phyloP scores from a whole-genome alignment of 1,140 invertebrate genomes.

The Conopomorpha cramerella region DNA sequence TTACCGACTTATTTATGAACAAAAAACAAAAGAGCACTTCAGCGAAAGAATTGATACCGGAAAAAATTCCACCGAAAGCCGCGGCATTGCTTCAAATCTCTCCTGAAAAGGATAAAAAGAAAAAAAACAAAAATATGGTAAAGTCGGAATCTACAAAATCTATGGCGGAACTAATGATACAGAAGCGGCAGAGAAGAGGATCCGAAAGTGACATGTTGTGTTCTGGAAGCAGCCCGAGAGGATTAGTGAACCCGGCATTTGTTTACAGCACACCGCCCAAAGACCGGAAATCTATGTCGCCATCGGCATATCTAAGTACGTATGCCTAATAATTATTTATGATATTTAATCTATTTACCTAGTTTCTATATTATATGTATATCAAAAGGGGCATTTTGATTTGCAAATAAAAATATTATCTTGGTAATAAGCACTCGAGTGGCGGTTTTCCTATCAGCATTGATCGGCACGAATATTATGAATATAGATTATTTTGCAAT shows the following conservation, averaged over 20 bases:
- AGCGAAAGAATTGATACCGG: conserved; percentile 41
- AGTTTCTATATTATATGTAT: no score
- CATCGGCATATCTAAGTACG: conserved; percentile 43
- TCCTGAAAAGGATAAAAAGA: conserved; percentile 35
- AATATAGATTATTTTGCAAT: no score
- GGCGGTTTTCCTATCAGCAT: no score
- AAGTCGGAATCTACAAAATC: conserved; percentile 38
- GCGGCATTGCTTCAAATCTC: conserved; percentile 62
- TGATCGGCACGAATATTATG: no score
- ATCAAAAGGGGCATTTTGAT: no score
- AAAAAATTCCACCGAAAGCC: conserved; percentile 62
- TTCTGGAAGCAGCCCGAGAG: conserved; percentile 21
- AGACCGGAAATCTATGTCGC: conserved; percentile 39
- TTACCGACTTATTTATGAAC: conserved; percentile 46
- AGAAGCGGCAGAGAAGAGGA: conserved; percentile 26
- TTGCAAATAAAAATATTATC: no score
- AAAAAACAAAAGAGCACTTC: conserved; percentile 41
- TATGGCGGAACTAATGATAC: conserved; percentile 19
- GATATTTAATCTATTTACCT: no score
- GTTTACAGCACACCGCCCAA: conserved; percentile 53
- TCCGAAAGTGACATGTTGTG: conserved; percentile 37
- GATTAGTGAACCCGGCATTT: conserved; percentile 44
- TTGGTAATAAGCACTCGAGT: no score
- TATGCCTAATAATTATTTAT: conserved; percentile 18
- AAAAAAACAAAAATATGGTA: conserved; percentile 31